Evolutionary conservation across 35 echinoderm and acorn worm genomes (phyloP).

Genomic region (Heliocidaris erythrogramma): DNA sequence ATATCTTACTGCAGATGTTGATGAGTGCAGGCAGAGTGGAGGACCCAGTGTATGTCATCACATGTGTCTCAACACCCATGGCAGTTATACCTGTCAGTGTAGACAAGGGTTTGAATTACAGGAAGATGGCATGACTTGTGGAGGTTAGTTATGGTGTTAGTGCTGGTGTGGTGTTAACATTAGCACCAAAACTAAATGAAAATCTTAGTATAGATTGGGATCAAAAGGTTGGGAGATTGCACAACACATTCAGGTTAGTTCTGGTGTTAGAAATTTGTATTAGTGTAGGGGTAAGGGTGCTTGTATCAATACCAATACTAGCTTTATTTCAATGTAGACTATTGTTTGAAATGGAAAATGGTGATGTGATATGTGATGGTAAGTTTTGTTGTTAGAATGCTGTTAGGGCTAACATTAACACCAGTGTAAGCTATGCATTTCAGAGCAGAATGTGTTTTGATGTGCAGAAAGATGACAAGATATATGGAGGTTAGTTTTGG

Average conservation of each 20-base stretch:
- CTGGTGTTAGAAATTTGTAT: neutral
- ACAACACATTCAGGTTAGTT: constrained; percentile 78
- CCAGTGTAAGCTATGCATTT: constrained; percentile 82
- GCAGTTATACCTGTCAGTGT: constrained; percentile 88
- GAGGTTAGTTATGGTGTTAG: constrained; percentile 59
- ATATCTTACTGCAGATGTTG: constrained; percentile 66
- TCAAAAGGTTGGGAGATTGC: constrained; percentile 57
- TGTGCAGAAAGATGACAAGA: constrained; percentile 59
- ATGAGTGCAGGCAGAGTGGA: constrained; percentile 77
- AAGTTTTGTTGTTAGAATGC: too few species aligned
- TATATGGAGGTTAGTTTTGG: neutral
- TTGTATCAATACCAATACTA: neutral
- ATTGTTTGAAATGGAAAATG: too few species aligned
- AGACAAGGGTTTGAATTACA: constrained; percentile 69
- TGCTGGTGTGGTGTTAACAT: neutral
- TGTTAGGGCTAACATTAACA: constrained; percentile 20
- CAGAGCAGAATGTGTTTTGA: constrained; percentile 66
- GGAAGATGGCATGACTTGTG: constrained; percentile 75
- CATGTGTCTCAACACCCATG: constrained; percentile 85
- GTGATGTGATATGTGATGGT: too few species aligned
- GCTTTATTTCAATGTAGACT: too few species aligned
- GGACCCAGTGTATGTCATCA: constrained; percentile 69
- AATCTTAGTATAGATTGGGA: constrained; percentile 65
- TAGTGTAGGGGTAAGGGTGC: neutral
- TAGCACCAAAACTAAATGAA: constrained; percentile 83